phyloP scores from a whole-genome alignment of 2,113 vertebrate species.

The Nibea albiflora region DNA sequence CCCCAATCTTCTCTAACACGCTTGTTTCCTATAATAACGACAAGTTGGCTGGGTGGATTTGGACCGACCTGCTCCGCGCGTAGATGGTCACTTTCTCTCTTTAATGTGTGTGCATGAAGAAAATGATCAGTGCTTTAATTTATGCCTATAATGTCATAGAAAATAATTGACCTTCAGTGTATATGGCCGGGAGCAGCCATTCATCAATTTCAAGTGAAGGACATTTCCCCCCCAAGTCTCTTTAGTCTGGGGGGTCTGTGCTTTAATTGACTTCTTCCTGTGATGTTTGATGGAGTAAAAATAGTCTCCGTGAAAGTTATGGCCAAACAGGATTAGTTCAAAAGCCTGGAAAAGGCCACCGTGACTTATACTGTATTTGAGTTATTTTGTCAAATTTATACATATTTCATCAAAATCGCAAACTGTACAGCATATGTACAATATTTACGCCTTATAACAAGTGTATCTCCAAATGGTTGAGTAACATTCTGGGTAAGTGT shows the following conservation, averaged over 20 bases:
- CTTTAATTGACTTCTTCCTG: conserved; percentile 61
- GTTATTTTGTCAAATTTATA: neutral
- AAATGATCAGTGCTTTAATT: conserved; percentile 67
- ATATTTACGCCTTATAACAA: neutral
- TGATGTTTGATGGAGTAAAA: conserved; percentile 48
- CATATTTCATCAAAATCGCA: neutral
- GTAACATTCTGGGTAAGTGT: neutral
- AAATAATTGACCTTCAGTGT: conserved; percentile 75
- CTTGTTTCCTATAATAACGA: neutral
- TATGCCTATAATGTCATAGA: conserved; percentile 63
- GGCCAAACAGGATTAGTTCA: conserved; percentile 9
- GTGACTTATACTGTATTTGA: neutral
- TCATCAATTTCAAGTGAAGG: conserved; percentile 70
- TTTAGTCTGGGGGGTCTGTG: conserved; percentile 47
- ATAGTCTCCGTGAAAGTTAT: conserved; percentile 37
- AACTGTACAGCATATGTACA: neutral
- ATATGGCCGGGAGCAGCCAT: conserved; percentile 54
- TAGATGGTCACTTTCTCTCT: conserved; percentile 5
- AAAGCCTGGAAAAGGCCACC: neutral
- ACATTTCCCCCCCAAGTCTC: conserved; percentile 40
- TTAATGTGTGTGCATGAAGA: conserved; percentile 19
- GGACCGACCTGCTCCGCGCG: conserved; percentile 40
- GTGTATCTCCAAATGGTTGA: neutral
- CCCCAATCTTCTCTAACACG: neutral
- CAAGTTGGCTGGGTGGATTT: conserved; percentile 31